phyloP scores from a whole-genome alignment of 2,797 vertebrate species.

The Argyrosomus regius region DNA sequence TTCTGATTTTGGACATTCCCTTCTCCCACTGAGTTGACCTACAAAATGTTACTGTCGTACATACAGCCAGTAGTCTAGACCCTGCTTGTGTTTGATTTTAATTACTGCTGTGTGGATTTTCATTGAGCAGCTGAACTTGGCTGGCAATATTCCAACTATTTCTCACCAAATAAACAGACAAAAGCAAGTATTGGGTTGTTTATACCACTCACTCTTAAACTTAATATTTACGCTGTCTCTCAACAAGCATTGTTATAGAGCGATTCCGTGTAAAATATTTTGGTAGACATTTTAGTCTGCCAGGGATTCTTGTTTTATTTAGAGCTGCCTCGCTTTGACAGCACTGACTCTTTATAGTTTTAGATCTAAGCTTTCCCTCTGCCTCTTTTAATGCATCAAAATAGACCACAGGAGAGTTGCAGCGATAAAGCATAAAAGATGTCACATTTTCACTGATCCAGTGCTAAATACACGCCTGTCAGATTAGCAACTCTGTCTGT shows the following conservation, averaged over 20 bases:
- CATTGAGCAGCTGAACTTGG: neutral
- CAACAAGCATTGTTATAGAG: too few species aligned
- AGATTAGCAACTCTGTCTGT: neutral
- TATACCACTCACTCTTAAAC: neutral
- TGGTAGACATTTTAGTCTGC: neutral
- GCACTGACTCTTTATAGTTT: slow-evolving; percentile 12
- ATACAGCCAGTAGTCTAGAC: slow-evolving; percentile 1
- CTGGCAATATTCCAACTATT: neutral
- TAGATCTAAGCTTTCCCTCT: slow-evolving; percentile 11
- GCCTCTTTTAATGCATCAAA: slow-evolving; percentile 17
- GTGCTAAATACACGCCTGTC: neutral
- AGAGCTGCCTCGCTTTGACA: slow-evolving; percentile 10
- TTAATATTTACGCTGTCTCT: neutral
- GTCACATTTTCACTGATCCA: slow-evolving; percentile 3
- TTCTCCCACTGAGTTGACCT: neutral
- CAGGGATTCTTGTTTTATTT: slow-evolving; percentile 9
- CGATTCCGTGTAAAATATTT: neutral
- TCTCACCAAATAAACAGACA: neutral
- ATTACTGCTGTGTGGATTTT: slow-evolving; percentile 18
- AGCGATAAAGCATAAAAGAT: slow-evolving; percentile 10
- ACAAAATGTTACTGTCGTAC: neutral
- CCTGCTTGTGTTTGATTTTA: slow-evolving; percentile 9
- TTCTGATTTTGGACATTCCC: neutral
- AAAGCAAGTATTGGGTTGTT: neutral
- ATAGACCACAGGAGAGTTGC: slow-evolving; percentile 15